Percentiles rank a stretch among this genome's conserved stretches.
Evolutionary conservation across 2,113 vertebrate genomes (phyloP).

Genomic region (Macrotis lagotis): DNA sequence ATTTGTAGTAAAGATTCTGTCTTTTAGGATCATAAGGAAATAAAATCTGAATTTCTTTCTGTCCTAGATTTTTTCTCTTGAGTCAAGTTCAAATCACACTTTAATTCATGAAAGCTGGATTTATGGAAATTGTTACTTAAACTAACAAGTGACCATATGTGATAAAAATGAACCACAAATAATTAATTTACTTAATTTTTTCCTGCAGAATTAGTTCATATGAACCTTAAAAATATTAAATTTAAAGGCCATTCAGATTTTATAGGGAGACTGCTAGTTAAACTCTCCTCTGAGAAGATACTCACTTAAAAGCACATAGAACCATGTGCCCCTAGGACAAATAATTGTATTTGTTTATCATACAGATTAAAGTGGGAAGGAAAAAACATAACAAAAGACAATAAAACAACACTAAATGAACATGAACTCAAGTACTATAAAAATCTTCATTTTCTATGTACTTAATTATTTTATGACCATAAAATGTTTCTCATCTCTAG

Average conservation of each 20-base stretch:
- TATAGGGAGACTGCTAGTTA: neutral
- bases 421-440: neutral
- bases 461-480: neutral
- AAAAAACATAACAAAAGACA: neutral
- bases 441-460: slow-evolving; percentile 18
- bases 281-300: neutral
- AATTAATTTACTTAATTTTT: neutral
- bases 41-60: neutral
- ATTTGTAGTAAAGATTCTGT: neutral
- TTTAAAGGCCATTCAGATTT: neutral
- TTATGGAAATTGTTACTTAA: neutral
- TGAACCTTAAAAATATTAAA: slow-evolving; percentile 9
- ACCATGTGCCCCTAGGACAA: neutral
- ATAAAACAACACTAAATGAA: neutral
- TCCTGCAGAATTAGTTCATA: slow-evolving; percentile 2
- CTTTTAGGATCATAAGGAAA: neutral
- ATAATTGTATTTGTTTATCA: neutral
- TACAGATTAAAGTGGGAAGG: neutral
- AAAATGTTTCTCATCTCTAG: neutral
- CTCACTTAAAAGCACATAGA: neutral
- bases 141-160: neutral
- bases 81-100: neutral
- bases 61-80: neutral
- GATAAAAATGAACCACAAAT: neutral
- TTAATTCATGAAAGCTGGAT: neutral